These are phyloP conservation scores for Herpetotheres cachinnans DNA, from an alignment of 2,113 vertebrate species.

Conservation along the genomic window DNA sequence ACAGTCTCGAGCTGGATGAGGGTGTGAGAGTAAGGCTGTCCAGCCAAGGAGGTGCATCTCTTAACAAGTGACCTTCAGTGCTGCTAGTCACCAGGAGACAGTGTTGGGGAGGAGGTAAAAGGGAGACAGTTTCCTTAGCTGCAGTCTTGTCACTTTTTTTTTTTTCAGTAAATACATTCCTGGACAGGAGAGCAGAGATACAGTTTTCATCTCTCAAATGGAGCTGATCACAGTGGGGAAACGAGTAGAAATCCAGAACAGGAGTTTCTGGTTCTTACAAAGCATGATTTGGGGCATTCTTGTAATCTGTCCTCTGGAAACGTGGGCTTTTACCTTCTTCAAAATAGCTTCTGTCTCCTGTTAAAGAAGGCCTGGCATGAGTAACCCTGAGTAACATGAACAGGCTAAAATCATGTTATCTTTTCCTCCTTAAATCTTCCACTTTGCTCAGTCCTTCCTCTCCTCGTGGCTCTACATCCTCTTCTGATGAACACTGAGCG, in stretches of 20 bases:
- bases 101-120: neutral
- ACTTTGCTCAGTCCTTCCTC: neutral
- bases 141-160: neutral
- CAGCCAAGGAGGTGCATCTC: neutral
- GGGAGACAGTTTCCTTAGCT: neutral
- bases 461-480: neutral
- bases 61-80: neutral
- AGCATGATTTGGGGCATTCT: neutral
- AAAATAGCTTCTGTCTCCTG: neutral
- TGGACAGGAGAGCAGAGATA: neutral
- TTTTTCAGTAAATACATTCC: neutral
- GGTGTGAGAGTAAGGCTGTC: neutral
- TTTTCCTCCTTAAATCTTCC: neutral
- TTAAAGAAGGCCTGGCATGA: neutral
- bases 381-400: neutral
- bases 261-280: neutral
- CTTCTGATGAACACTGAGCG: neutral
- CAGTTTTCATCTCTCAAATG: neutral
- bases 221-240: neutral
- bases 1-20: neutral
- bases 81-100: neutral
- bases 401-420: neutral
- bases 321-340: neutral
- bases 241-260: neutral
- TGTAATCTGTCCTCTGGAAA: neutral